A percentile compares a stretch with the other conserved stretches of the same genome.
Evolutionary conservation across 2,797 vertebrate species (phyloP).

Genomic region (Sebastes trivittatus): DNA sequence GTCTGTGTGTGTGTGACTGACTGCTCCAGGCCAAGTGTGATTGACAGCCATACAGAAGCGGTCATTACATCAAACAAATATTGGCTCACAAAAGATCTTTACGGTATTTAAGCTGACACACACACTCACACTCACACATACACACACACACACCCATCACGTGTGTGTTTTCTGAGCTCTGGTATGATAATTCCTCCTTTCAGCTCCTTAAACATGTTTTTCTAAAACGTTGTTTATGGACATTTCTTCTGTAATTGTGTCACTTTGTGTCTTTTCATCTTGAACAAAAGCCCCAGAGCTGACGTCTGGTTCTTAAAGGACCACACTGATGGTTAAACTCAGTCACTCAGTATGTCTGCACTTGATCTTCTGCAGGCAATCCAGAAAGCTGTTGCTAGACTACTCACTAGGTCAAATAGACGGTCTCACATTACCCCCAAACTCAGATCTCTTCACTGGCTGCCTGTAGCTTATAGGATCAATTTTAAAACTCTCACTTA

Average conservation of each 20-base stretch:
- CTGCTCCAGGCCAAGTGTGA: slow-evolving; percentile 4
- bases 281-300: background rate
- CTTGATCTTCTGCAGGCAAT: background rate
- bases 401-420: background rate
- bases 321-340: background rate
- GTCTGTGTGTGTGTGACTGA: background rate
- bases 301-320: background rate
- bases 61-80: slow-evolving; percentile 47
- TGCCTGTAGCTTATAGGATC: too few species aligned
- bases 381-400: background rate
- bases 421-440: background rate
- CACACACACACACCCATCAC: slow-evolving; percentile 24
- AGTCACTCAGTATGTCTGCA: background rate
- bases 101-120: slow-evolving; percentile 32
- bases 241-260: slow-evolving; percentile 16
- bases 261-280: background rate
- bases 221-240: slow-evolving; percentile 38
- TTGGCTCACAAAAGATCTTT: slow-evolving; percentile 47
- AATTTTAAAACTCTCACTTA: background rate
- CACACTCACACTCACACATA: background rate
- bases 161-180: slow-evolving; percentile 14
- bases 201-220: slow-evolving; percentile 25
- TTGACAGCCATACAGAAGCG: slow-evolving; percentile 40
- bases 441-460: background rate
- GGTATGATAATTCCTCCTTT: slow-evolving; percentile 65